Evolutionary conservation across 2,797 vertebrate genomes (phyloP), one percentile per base, ranked within the genome.

Genomic region (Euphonia xanthogaster): DNA sequence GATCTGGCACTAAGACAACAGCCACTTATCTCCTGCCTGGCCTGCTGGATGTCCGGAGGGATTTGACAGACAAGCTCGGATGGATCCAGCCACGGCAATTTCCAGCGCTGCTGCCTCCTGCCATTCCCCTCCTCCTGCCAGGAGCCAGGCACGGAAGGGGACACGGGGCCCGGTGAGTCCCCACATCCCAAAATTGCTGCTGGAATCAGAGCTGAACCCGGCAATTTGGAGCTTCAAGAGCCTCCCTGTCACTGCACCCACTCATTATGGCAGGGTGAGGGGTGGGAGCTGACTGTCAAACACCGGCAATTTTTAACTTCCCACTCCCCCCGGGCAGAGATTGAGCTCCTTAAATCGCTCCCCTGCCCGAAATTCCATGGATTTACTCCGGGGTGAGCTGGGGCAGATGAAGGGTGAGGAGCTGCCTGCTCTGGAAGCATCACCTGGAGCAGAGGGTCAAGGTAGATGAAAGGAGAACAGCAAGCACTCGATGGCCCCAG

Each of bases 1-100:
- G 74, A 90, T 44, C 74, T 95, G 91, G 89, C 94, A 85, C 30
- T 44, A 7, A 40, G 85, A 72, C 87, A 96, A 78, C 17, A 93
- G 71, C 67, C 66, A 62, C 81, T 90, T 70, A 82, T 73, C 84
- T 91, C 88, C 86, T 45, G 74, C 82, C 86, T 37, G 80, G 86
- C 90, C 93, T 37, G 37, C 51, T 48, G 14, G n/a, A 58, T 73
- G 51, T 83, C 95, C 82, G 0, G 7, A 50, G 82, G 91, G 94
- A 73, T 91, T 65, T 42, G 67, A 79, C 67, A 58, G 88, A 65
- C 51, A 20, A 87, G 91, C 89, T 71, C 77, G 11, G 81, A 84
- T 14, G 77, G 94, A 81, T 81, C 15, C 66, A 61, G 86, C 62
- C 89, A 76, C 57, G n/a, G 79, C 76, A 57, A 89, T 89, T 62